Evolutionary conservation across 2,113 vertebrate species (phyloP).

Genomic region (Labeo rohita): DNA sequence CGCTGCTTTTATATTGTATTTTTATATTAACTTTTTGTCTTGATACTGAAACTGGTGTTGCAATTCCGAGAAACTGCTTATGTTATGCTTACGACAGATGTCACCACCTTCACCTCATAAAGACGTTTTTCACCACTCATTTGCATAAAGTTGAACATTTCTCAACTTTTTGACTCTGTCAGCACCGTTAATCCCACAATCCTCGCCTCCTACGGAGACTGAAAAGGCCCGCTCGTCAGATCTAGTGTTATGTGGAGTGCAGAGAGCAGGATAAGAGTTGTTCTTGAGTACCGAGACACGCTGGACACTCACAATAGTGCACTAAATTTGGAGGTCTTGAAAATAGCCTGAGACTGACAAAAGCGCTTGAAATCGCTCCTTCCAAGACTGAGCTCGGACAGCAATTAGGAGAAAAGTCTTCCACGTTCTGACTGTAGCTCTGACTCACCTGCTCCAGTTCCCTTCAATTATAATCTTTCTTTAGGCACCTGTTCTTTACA

Average conservation of each 20-base stretch:
- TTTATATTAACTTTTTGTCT: background rate
- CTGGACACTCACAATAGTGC: background rate
- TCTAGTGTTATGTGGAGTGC: background rate
- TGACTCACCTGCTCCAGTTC: slow-evolving; percentile 19
- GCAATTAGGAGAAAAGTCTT: slow-evolving; percentile 46
- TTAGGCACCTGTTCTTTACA: slow-evolving; percentile 35
- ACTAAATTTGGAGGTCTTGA: slow-evolving; percentile 36
- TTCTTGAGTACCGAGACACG: background rate
- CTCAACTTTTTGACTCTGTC: background rate
- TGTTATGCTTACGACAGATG: background rate
- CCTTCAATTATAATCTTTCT: slow-evolving; percentile 39
- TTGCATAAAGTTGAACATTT: background rate
- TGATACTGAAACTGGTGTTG: background rate
- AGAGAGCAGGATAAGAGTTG: background rate
- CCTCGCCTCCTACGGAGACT: background rate
- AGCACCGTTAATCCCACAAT: background rate
- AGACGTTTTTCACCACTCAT: background rate
- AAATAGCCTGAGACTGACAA: slow-evolving; percentile 25
- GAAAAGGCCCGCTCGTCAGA: background rate
- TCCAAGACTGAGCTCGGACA: background rate
- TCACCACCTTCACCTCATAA: background rate
- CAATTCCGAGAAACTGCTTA: background rate
- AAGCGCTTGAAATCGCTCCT: background rate
- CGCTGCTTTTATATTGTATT: background rate
- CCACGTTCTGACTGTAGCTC: slow-evolving; percentile 1